Evolutionary conservation across 37 sponge, comb jelly and placozoan species (phyloP), one percentile per base, ranked within the genome.

Genomic region (Chondrosia reniformis): DNA sequence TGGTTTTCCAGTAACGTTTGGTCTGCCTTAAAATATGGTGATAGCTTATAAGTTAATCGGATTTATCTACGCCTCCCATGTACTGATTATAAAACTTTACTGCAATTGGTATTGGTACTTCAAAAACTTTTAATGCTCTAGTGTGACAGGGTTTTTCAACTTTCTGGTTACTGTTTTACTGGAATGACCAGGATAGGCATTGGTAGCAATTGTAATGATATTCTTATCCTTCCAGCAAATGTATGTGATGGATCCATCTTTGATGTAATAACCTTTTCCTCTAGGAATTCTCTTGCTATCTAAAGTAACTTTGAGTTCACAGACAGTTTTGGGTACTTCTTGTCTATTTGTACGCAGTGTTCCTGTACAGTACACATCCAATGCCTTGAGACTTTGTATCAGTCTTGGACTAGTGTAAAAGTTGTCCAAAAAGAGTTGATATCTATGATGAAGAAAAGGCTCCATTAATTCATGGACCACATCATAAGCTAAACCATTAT

Each of bases 231-330:
- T 77, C 84, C 79, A 84, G 9, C 28, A 33, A 15, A 42, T 24
- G 41, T 84, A 79, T 21, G 72, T 75, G 46, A 43, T 32, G 39
- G 30, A 28, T 8, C n/a, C 15, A 61, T 82, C 83, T 36, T 19
- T 38, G 36, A 84, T 55, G 63, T 84, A 84, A 27, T 40, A 58
- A n/a, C 79, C 80, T 12, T 41, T 36, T n/a, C 85, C 85, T 22
- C 71, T 55, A 33, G 78, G 28, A 0, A 37, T 41, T 66, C 43
- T 30, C 6, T 34, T 1, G 19, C 38, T 13, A 15, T 6, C 8
- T 40, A 84, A 56, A 9, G 24, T 27, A 32, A 45, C 52, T 40
- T 44, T 45, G 12, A 76, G 41, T 17, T 41, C 17, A 22, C 8
- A 15, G 24, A 76, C 57, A 25, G 30, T 27, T 21, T 73, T 31